phyloP scores from a whole-genome alignment of 2,888 invertebrate genomes.

The Ectemnius continuus region DNA sequence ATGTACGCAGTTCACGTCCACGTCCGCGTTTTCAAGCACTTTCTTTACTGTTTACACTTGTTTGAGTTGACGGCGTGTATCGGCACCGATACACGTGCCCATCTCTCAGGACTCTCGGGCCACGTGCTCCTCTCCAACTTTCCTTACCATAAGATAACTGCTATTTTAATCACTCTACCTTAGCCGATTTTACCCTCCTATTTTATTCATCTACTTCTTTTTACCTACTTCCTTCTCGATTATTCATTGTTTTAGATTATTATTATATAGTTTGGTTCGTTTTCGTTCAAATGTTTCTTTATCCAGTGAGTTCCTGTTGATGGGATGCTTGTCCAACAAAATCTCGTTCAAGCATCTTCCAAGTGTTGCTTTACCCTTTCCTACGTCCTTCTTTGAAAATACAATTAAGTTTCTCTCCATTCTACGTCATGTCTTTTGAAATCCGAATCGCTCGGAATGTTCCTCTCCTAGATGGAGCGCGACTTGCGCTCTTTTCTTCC shows the following conservation, averaged over 20 bases:
- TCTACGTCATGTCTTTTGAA: too few relatives aligned
- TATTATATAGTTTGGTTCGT: not conserved
- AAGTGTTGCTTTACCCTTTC: too few relatives aligned
- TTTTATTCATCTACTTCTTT: not conserved
- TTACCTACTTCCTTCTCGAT: not conserved
- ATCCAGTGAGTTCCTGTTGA: too few relatives aligned
- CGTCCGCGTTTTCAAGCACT: constrained; percentile 56
- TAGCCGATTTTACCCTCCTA: not conserved
- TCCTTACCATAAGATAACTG: not conserved
- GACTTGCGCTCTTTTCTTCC: too few relatives aligned
- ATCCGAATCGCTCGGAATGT: not conserved
- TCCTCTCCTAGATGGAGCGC: not conserved
- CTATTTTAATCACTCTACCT: not conserved
- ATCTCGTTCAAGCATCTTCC: too few relatives aligned
- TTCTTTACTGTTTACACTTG: constrained; percentile 24
- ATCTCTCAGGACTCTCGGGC: not conserved
- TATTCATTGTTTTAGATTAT: not conserved
- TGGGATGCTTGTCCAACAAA: too few relatives aligned
- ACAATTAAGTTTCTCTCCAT: too few relatives aligned
- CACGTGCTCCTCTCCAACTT: not conserved
- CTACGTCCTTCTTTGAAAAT: too few relatives aligned
- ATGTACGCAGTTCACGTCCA: constrained; percentile 35
- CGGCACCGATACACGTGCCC: not conserved
- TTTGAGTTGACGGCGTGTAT: constrained; percentile 46
- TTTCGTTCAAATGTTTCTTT: not conserved